A percentile compares a stretch with the other conserved stretches of the same genome.
These are phyloP conservation scores for Pantala flavescens DNA, from an alignment of 1,140 invertebrate genomes.

Conservation along the genomic window DNA sequence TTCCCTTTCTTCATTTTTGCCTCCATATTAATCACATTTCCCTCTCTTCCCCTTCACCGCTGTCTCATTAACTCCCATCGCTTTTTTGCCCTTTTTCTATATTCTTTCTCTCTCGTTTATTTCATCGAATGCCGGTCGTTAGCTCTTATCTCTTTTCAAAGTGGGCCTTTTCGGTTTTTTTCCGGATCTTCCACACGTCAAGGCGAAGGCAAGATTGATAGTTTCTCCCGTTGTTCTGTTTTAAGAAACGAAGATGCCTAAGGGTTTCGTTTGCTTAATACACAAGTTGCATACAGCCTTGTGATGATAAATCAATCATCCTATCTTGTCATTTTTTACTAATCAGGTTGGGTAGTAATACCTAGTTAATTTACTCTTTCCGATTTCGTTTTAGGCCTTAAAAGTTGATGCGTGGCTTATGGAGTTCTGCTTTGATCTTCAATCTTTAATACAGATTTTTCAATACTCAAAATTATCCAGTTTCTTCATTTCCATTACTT, in stretches of 20 bases:
- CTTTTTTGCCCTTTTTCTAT: neutral
- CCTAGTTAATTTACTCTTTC: too few relatives aligned
- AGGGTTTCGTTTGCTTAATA: too few relatives aligned
- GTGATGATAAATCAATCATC: too few relatives aligned
- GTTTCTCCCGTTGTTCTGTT: neutral
- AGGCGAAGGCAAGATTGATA: neutral
- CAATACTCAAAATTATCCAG: too few relatives aligned
- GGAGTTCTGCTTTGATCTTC: too few relatives aligned
- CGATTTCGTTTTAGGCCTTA: too few relatives aligned
- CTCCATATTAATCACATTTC: neutral
- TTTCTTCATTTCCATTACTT: too few relatives aligned
- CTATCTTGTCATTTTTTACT: too few relatives aligned
- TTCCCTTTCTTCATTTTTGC: neutral
- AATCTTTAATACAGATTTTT: too few relatives aligned
- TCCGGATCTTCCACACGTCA: neutral
- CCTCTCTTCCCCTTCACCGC: neutral
- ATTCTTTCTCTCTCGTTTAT: neutral
- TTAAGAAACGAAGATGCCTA: neutral
- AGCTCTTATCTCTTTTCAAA: neutral
- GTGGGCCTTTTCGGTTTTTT: neutral
- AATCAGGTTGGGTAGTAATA: too few relatives aligned
- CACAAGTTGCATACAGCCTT: too few relatives aligned
- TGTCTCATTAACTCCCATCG: slow-evolving; percentile 8
- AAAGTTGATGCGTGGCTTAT: too few relatives aligned
- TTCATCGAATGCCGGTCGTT: neutral